Percentiles rank a stretch among this genome's conserved stretches.
Evolutionary conservation across 2,797 vertebrate species (phyloP).

Genomic region (Ptychobarbus kaznakovi): DNA sequence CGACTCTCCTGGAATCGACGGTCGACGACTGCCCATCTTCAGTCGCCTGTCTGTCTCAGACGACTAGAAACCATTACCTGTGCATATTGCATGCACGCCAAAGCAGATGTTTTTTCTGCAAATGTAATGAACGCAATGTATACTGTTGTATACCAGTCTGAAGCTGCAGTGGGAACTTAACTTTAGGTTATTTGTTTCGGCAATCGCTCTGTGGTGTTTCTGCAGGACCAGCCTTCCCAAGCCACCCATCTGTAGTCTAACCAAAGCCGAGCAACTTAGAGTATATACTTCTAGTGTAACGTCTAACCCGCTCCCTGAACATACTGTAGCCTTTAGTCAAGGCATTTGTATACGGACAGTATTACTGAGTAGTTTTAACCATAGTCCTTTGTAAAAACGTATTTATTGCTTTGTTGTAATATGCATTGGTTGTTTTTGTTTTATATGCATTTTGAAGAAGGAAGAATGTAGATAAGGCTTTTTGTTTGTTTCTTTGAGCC

Average conservation of each 20-base stretch:
- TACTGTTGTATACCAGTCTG: conserved; percentile 83
- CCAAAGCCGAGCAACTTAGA: conserved; percentile 74
- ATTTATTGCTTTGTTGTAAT: conserved; percentile 74
- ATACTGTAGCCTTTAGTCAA: conserved; percentile 73
- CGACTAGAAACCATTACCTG: conserved; percentile 71
- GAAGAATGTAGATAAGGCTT: conserved; percentile 64
- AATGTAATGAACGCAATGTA: conserved; percentile 67
- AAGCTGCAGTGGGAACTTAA: conserved; percentile 62
- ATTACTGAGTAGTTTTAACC: conserved; percentile 69
- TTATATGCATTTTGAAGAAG: conserved; percentile 52
- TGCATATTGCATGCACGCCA: conserved; percentile 79
- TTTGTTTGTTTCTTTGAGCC: conserved; percentile 54
- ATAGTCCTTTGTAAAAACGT: conserved; percentile 60
- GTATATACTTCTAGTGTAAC: conserved; percentile 57
- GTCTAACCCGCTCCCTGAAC: conserved; percentile 63
- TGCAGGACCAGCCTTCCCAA: conserved; percentile 48
- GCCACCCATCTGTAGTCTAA: conserved; percentile 66
- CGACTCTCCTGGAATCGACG: conserved; percentile 80
- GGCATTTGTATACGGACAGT: conserved; percentile 63
- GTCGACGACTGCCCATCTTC: conserved; percentile 86
- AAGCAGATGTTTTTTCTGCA: conserved; percentile 71
- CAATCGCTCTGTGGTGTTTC: conserved; percentile 57
- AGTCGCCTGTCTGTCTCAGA: conserved; percentile 85
- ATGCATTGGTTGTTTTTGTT: conserved; percentile 48
- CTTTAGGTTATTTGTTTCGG: conserved; percentile 51